phyloP scores from a whole-genome alignment of 2,113 vertebrate species.

The Lepus americanus region DNA sequence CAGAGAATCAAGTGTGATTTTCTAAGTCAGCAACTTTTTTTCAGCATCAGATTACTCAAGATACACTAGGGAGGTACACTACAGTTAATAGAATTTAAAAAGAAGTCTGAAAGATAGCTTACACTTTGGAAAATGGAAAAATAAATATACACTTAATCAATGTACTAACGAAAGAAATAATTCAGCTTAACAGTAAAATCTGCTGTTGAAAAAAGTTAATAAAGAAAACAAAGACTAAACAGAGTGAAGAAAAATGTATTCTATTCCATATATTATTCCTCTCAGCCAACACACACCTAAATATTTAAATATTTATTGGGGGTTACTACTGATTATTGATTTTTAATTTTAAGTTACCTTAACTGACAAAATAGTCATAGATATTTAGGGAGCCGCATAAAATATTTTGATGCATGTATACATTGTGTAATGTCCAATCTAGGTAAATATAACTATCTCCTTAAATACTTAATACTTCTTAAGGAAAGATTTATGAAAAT shows the following conservation, averaged over 20 bases:
- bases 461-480: too few species aligned
- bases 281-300: background rate
- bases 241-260: background rate
- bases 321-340: too few species aligned
- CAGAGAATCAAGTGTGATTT: background rate
- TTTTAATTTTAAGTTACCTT: too few species aligned
- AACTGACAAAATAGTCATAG: too few species aligned
- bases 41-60: background rate
- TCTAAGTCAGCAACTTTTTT: background rate
- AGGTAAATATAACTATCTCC: too few species aligned
- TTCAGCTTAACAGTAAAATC: background rate
- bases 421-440: too few species aligned
- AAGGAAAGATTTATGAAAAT: slow-evolving; percentile 8
- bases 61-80: background rate
- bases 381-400: too few species aligned
- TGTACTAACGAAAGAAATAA: background rate
- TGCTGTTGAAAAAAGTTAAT: background rate
- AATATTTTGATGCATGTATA: too few species aligned
- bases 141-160: background rate
- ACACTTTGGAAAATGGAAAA: background rate
- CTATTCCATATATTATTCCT: background rate
- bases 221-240: background rate
- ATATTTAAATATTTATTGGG: background rate
- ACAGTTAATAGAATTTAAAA: background rate
- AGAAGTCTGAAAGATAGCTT: background rate